Evolutionary conservation across 2,113 vertebrate genomes (phyloP).

Genomic region (Parotia lawesii): DNA sequence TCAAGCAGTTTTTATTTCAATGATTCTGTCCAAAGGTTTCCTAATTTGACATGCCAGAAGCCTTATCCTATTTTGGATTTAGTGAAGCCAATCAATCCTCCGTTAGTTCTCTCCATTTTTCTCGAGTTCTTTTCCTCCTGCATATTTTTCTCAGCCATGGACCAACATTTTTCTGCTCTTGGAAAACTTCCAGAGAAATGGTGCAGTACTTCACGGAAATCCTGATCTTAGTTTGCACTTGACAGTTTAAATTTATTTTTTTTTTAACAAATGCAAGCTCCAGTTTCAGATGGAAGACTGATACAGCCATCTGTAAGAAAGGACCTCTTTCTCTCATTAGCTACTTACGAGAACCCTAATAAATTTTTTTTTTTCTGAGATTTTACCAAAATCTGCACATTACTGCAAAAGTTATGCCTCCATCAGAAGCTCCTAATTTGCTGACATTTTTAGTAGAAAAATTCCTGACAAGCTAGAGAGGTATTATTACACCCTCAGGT

Average conservation of each 20-base stretch:
- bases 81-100: background rate
- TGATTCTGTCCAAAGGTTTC: background rate
- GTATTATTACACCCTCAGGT: background rate
- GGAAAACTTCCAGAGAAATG: background rate
- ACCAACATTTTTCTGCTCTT: background rate
- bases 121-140: background rate
- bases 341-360: rapidly evolving
- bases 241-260: background rate
- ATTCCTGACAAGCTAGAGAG: background rate
- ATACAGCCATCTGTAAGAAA: background rate
- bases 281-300: background rate
- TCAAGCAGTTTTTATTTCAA: background rate
- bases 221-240: background rate
- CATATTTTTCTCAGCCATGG: background rate
- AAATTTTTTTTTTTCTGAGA: background rate
- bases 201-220: background rate
- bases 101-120: background rate
- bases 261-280: background rate
- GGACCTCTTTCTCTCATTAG: background rate
- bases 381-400: background rate
- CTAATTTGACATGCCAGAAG: background rate
- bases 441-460: background rate
- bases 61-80: background rate
- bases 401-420: background rate
- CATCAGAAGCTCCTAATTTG: background rate